Base-by-base conservation (phyloP, 2,797 vertebrate species). In the Hoplostethus atlanticus region DNA sequence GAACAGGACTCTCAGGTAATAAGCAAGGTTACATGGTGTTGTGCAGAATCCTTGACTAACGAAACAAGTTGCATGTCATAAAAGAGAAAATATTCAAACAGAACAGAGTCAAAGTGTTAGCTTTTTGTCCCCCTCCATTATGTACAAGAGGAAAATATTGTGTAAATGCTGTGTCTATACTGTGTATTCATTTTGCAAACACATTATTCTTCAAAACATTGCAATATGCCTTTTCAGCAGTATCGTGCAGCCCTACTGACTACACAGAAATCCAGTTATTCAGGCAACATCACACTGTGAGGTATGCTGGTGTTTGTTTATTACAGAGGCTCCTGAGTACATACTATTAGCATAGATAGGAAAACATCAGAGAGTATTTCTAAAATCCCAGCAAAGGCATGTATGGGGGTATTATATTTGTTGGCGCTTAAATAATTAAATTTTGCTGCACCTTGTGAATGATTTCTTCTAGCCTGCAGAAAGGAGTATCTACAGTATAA, bases 261-360 rank as follows among this genome's bases (percentile, higher is more conserved):
- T 52, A 17, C 48, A 60, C 7, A 60, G 44, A 60, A 51, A 11
- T 53, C 44, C 68, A 57, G 57, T 30, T 58, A 57, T 76, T 61
- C 9, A 59, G 52, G 56, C 6, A 48, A 5, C 68, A 54, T 74
- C 59, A 62, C 4, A 54, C 53, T 56, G 61, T 36, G 30, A 64
- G 60, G 42, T 17, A 0, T 13, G 25, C 59, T 58, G 54, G 34
- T 60, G 50, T 31, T 67, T 69, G 4, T 62, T 72, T 77, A 40
- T 64, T 47, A 51, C 42, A 62, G n/a, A 47, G 34, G 28, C 28
- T 59, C 42, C 34, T 68, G 47, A 42, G n/a, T 73, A 53, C 67
- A 72, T 57, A 42, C 51, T 15, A 70, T 71, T 65, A 68, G 28
- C 34, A 60, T 16, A 31, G 71, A 63, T 79, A 74, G 73, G 60